Evolutionary conservation across 2,888 invertebrate genomes (phyloP).

Genomic region (Drosophila tripunctata): DNA sequence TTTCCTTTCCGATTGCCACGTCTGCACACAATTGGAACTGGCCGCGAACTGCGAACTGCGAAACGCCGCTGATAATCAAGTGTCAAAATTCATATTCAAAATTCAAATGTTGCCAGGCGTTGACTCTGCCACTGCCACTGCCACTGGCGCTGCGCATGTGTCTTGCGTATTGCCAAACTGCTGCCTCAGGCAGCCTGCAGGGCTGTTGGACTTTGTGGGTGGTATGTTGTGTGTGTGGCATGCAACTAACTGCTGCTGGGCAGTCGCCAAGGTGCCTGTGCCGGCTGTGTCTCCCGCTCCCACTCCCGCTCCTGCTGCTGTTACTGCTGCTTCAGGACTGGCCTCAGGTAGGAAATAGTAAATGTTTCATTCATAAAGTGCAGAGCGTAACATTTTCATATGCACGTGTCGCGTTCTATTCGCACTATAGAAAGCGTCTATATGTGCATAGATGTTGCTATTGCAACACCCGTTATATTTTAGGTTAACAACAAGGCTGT

Average conservation of each 20-base stretch:
- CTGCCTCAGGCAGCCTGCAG: slow-evolving; percentile 24
- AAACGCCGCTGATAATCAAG: slow-evolving; percentile 71
- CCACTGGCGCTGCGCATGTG: slow-evolving; percentile 71
- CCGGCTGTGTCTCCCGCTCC: slow-evolving; percentile 19
- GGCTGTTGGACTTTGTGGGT: slow-evolving; percentile 2
- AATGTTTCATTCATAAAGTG: slow-evolving; percentile 71
- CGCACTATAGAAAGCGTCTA: background rate
- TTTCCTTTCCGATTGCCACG: slow-evolving; percentile 50
- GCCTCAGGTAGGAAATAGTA: slow-evolving; percentile 46
- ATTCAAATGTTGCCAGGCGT: slow-evolving; percentile 67
- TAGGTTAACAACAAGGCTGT: background rate
- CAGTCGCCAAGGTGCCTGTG: slow-evolving; percentile 50
- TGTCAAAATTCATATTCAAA: slow-evolving; percentile 79
- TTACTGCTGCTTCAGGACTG: slow-evolving; percentile 5
- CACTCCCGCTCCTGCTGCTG: background rate
- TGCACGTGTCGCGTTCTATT: slow-evolving; percentile 50
- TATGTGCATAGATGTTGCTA: slow-evolving; percentile 5
- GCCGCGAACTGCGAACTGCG: slow-evolving; percentile 58
- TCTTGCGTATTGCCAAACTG: slow-evolving; percentile 55
- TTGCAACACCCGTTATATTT: slow-evolving; percentile 6
- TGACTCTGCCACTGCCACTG: slow-evolving; percentile 5
- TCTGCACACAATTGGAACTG: slow-evolving; percentile 71
- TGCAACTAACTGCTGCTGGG: slow-evolving; percentile 20
- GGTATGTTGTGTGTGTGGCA: background rate
- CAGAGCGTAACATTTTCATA: slow-evolving; percentile 50